Base-by-base conservation (phyloP, 23 tunicate species). In the Trididemnum nubilum region DNA sequence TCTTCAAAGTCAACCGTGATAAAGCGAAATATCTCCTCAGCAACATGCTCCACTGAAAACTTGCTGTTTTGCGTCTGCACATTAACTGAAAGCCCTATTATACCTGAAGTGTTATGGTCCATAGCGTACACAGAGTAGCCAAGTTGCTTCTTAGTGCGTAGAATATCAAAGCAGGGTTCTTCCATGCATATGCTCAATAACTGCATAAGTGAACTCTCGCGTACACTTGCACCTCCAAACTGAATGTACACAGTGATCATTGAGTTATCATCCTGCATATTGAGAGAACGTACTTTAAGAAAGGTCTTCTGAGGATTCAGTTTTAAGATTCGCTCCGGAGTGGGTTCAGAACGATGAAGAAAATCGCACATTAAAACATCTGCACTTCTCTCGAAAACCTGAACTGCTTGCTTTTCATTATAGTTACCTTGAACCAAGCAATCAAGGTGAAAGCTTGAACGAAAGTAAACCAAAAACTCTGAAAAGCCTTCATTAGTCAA, bases 111-210 rank as follows among this genome's bases (percentile, higher is more conserved):
- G 73, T 70, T 64, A 50, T 88, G 97, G 51, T 77, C 76, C n/a
- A 40, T 33, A 30, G 82, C 81, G 77, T 64, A 87, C 0, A 92
- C 97, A 59, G 75, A 76, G 92, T 92, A 92, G 69, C 97, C 97
- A 50, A 92, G 89, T 30, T 83, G 87, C 64, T 92, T 81, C 54
- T 87, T 83, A 2, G 97, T 92, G 23, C 97, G 85, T 59, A 92
- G 73, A 35, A 92, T 79, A 64, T 92, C 83, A 65, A 92, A 92
- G 69, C 97, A 92, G 15, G 97, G 97, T 49, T 92, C 97, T 35
- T 83, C 83, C 89, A 92, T 82, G 0, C 79, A 65, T 12, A 65
- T 33, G n/a, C 65, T 58, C 7, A 92, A 65, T 21, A 92, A 70
- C 52, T 83, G 78, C 74, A 83, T 28, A 2, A 82, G 32, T 2